phyloP scores from a whole-genome alignment of 2,113 vertebrate species.

The mouse (Mus musculus) region DNA sequence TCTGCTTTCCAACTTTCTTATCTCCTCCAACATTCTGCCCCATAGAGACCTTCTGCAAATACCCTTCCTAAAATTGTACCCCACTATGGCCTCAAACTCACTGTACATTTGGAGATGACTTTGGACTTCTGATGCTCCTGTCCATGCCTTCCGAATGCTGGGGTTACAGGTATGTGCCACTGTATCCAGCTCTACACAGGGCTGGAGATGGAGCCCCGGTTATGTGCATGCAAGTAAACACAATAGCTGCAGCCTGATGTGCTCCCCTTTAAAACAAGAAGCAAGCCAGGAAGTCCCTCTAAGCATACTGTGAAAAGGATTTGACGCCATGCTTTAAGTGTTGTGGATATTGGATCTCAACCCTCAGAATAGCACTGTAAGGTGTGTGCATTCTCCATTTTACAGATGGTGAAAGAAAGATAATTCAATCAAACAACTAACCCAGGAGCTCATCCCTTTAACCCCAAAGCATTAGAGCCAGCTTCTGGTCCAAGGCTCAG shows the following conservation, averaged over 20 bases:
- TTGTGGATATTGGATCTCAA: neutral
- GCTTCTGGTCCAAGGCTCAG: neutral
- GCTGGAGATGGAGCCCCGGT: neutral
- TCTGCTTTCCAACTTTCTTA: neutral
- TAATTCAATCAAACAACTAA: conserved; percentile 17
- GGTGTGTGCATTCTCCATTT: neutral
- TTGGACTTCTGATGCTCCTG: neutral
- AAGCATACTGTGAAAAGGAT: neutral
- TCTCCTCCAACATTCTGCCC: neutral
- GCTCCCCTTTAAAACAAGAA: neutral
- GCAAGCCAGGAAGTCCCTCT: neutral
- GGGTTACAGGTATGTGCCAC: neutral
- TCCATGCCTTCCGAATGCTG: neutral
- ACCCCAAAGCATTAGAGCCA: neutral
- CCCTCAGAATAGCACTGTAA: neutral
- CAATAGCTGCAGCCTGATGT: neutral
- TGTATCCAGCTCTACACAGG: neutral
- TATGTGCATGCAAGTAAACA: too few species aligned
- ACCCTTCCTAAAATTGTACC: neutral
- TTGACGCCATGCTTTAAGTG: neutral
- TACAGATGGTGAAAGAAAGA: neutral
- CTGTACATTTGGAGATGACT: too few species aligned
- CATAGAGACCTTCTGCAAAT: neutral
- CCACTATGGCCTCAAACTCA: neutral
- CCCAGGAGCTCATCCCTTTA: neutral